A percentile compares a stretch with the other conserved stretches of the same genome.
Evolutionary conservation across 1,140 invertebrate species (phyloP).

Genomic region (Sarcophaga bullata): DNA sequence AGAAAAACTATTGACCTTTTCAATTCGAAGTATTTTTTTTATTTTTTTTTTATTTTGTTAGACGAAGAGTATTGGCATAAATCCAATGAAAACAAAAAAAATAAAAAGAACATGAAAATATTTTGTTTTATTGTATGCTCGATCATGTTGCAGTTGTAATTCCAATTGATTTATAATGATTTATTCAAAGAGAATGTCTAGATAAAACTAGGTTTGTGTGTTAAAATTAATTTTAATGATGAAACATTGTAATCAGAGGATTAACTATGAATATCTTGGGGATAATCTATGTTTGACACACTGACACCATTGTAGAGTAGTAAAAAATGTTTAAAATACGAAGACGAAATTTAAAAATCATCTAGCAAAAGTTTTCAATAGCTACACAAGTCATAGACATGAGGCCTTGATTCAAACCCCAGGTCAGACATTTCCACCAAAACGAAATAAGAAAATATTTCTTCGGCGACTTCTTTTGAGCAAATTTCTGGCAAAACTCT

Average conservation of each 20-base stretch:
- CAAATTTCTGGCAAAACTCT: too few relatives aligned
- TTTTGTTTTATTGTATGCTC: conserved; percentile 4
- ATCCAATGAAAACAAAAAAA: conserved; percentile 10
- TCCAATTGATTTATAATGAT: conserved; percentile 20
- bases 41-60: not conserved
- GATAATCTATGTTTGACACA: too few relatives aligned
- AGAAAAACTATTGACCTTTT: conserved; percentile 38
- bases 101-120: not conserved
- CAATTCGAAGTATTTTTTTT: not conserved
- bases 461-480: too few relatives aligned
- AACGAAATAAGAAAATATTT: too few relatives aligned
- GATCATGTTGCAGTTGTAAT: not conserved
- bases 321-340: too few relatives aligned
- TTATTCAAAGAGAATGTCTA: not conserved
- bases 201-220: not conserved
- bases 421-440: too few relatives aligned
- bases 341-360: too few relatives aligned
- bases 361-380: too few relatives aligned
- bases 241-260: not conserved
- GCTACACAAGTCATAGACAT: too few relatives aligned
- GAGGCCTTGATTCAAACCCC: too few relatives aligned
- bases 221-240: too few relatives aligned
- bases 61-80: not conserved
- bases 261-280: not conserved
- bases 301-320: too few relatives aligned